Evolutionary conservation across 2,888 invertebrate genomes (phyloP), one percentile per base, ranked within the genome.

Genomic region (Mythimna loreyi): DNA sequence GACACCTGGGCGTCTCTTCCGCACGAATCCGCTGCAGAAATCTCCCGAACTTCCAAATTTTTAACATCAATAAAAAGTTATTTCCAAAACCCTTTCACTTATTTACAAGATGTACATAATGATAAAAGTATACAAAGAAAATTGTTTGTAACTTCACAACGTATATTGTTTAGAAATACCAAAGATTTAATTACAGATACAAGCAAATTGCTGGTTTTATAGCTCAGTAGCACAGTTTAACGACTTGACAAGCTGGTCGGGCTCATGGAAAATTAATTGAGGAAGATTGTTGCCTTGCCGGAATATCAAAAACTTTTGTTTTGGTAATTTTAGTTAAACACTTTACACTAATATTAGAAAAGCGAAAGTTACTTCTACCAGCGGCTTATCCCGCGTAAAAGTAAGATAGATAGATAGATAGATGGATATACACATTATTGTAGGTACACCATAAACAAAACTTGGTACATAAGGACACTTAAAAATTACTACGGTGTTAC

Each of bases 151-250:
- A 47, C 49, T 50, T 52, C 40, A 33, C 25, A 43, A 23, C 62
- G 13, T 60, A 52, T 33, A 47, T 25, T 72, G 36, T 67, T 53
- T 43, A 33, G 36, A 28, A 49, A 61, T 66, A 60, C 30, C 43
- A 36, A 80, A 72, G 80, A 72, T 80, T 82, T 75, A 82, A 80
- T 79, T 71, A 67, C 56, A 71, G 65, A 71, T 72, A 68, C 64
- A 69, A 19, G 56, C 59, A 69, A 71, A 82, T 72, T 67, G 59
- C 63, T 50, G 58, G 63, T 63, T 69, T 72, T 77, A 84, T 74
- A 61, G 57, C 68, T 25, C 70, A 61, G 67, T 67, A 67, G 65
- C 60, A 64, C 25, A 66, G 76, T 49, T 67, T 84, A 71, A 84
- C 77, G 80, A 69, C 60, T 67, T 72, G 56, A 67, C 79, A 68